Evolutionary conservation across 2,113 vertebrate species (phyloP), one percentile per base, ranked within the genome.

Genomic region (Nerophis lumbriciformis): DNA sequence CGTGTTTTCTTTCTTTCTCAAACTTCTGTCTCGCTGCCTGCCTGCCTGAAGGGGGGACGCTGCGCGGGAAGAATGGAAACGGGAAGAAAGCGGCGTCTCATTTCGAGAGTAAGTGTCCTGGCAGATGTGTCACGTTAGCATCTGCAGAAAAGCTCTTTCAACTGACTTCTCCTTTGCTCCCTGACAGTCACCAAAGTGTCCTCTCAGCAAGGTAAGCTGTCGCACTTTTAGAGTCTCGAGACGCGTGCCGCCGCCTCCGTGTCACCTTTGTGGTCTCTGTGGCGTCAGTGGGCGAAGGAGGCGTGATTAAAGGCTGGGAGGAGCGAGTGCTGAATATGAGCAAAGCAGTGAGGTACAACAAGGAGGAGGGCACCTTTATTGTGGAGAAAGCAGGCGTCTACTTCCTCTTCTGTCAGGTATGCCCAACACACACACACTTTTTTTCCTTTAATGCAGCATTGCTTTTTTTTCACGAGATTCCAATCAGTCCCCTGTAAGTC

Each of bases 381-480:
- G 93, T 95, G 71, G 83, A 86, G 76, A 90, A 83, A 56, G 78
- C 85, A 0, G 94, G 94, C 1, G 88, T 96, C 59, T 96, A 94
- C 85, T 96, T 94, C 82, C 86, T 96, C 66, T 96, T 94, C 75
- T 94, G 94, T 75, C 94, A 96, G 92, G 94, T 95, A 83, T 90
- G 89, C 47, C 36, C 15, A 6, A 5, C 6, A n/a, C 54, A 15
- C 54, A 15, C 28, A 45, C 42, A 45, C 39, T 42, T 42, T 9
- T 9, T 42, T 42, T 42, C 39, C 39, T 42, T 42, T 42, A 8
- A 6, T 0, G 38, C 38, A 39, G 6, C 38, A 39, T 8, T 39
- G 28, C 28, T 8, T 39, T 6, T 8, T 39, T 39, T 39, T 38
- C 37, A 38, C 2, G 39, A 1, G 8, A 9, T 9, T 6, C 8